Conservation (phyloP, 1,140 invertebrate species). For the Cepaea nemoralis region DNA sequence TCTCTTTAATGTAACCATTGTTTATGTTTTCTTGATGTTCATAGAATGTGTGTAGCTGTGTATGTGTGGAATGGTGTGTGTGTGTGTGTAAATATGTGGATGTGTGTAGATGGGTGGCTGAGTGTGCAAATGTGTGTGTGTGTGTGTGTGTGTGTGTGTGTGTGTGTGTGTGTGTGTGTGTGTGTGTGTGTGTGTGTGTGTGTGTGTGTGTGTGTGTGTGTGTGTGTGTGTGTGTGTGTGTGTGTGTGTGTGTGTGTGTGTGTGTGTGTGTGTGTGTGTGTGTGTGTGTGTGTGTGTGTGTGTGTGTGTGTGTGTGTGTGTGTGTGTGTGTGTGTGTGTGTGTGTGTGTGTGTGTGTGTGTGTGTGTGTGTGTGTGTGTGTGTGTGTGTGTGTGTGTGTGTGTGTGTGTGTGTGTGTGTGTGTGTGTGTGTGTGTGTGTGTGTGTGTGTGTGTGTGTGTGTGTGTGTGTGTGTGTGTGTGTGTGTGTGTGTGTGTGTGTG, state of each 20-base stretch:
- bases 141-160: slow-evolving; percentile 25
- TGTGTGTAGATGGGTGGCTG: too few species aligned
- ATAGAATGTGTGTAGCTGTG: too few species aligned
- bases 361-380: slow-evolving; percentile 30
- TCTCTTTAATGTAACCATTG: too few species aligned
- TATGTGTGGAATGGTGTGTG: too few species aligned
- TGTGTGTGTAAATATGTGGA: too few species aligned
- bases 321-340: slow-evolving; percentile 12
- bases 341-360: background rate
- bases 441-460: slow-evolving; percentile 38
- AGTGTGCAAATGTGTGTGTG: too few species aligned
- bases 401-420: slow-evolving; percentile 31
- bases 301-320: slow-evolving; percentile 4
- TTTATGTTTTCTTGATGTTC: too few species aligned
- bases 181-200: background rate
- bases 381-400: slow-evolving; percentile 41
- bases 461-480: slow-evolving; percentile 40
- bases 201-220: background rate
- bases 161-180: slow-evolving; percentile 14
- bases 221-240: slow-evolving; percentile 36
- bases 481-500: slow-evolving; percentile 37
- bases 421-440: background rate
- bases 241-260: too few species aligned
- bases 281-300: slow-evolving; percentile 37
- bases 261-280: slow-evolving; percentile 36